Conservation (phyloP, 1,140 invertebrate genomes). For the Aphidius ervi region DNA sequence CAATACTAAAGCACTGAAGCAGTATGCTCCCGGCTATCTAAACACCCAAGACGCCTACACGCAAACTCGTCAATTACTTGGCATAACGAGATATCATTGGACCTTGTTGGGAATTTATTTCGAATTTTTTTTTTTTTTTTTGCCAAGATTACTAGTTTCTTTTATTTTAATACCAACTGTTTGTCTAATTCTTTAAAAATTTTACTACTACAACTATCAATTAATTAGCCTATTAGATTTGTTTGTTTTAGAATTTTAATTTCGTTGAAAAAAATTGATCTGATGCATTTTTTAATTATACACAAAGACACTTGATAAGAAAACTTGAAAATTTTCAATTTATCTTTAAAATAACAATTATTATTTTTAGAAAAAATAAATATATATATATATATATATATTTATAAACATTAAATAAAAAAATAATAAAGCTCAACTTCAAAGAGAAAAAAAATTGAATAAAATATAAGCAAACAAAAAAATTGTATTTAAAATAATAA, state of each 20-base stretch:
- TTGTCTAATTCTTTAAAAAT: neutral
- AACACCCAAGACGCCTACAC: conserved; percentile 39
- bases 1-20: neutral
- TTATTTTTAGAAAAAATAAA: no score
- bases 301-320: no score
- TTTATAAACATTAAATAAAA: neutral
- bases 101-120: conserved; percentile 12
- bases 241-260: no score
- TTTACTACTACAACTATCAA: neutral
- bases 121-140: neutral
- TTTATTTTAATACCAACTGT: no score
- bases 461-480: neutral
- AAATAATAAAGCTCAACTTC: neutral
- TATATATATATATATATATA: no score
- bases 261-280: no score
- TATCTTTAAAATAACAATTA: no score
- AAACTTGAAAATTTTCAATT: no score
- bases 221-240: no score
- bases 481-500: conserved; percentile 1
- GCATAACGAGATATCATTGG: conserved; percentile 43
- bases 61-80: conserved; percentile 48
- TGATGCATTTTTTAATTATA: no score
- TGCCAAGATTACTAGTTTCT: neutral
- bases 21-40: conserved; percentile 38
- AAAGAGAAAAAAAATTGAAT: neutral